A percentile compares a stretch with the other conserved stretches of the same genome.
Evolutionary conservation across 2,888 invertebrate genomes (phyloP).

Genomic region (Endotricha flammealis): DNA sequence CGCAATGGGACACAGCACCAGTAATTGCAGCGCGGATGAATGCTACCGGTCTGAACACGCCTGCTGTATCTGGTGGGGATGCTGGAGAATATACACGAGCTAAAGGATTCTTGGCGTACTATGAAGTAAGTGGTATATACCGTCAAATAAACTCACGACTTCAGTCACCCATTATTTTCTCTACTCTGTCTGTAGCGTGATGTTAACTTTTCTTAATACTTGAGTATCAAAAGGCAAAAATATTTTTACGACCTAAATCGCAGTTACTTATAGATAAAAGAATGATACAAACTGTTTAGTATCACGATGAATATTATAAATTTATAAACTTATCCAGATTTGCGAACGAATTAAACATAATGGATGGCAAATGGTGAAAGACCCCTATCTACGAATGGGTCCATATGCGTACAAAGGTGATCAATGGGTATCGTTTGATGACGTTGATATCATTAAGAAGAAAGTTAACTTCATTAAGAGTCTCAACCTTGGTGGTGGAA

Average conservation of each 20-base stretch:
- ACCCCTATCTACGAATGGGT: constrained; percentile 87
- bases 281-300: too few relatives aligned
- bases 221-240: too few relatives aligned
- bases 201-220: too few relatives aligned
- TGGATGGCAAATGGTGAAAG: constrained; percentile 89
- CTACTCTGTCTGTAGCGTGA: too few relatives aligned
- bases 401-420: constrained; percentile 92
- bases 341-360: constrained; percentile 87
- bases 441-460: constrained; percentile 85
- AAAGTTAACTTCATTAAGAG: constrained; percentile 89
- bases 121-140: constrained; percentile 80
- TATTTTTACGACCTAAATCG: too few relatives aligned
- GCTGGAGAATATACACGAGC: constrained; percentile 92
- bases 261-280: too few relatives aligned
- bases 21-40: constrained; percentile 75
- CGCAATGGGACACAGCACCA: constrained; percentile 28
- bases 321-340: too few relatives aligned
- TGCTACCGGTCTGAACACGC: constrained; percentile 83
- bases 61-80: constrained; percentile 86
- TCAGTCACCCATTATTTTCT: constrained; percentile 14
- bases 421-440: constrained; percentile 96
- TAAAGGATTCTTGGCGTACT: constrained; percentile 92
- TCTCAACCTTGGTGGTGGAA: constrained; percentile 89
- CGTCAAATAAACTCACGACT: constrained; percentile 3
- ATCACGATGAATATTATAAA: too few relatives aligned